Conservation (phyloP, 2,888 invertebrate genomes). For the Stenodema calcarata region DNA sequence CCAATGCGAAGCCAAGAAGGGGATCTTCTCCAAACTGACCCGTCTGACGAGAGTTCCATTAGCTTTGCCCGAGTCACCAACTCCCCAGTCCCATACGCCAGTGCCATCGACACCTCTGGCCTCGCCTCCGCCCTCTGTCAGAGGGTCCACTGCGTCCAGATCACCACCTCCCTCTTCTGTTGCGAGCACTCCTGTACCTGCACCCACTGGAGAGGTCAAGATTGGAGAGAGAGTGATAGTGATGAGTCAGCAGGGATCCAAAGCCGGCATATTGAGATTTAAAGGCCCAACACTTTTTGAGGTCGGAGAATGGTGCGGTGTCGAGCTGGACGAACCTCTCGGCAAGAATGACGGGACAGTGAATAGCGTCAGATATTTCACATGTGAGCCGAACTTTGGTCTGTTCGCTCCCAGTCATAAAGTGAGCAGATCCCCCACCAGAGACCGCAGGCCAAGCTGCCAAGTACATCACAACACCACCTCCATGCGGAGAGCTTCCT, state of each 20-base stretch:
- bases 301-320: conserved; percentile 92
- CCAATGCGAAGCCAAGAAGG: conserved; percentile 89
- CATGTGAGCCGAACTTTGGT: conserved; percentile 88
- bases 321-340: conserved; percentile 89
- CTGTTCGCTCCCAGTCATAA: conserved; percentile 92
- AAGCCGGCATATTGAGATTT: conserved; percentile 84
- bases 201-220: conserved; percentile 67
- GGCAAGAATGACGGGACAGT: conserved; percentile 98
- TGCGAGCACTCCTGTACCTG: conserved; percentile 47
- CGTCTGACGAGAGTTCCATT: conserved; percentile 77
- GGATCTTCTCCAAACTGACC: conserved; percentile 91
- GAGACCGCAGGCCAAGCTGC: conserved; percentile 71
- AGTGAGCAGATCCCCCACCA: conserved; percentile 82
- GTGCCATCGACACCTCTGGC: conserved; percentile 60
- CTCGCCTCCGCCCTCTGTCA: conserved; percentile 41
- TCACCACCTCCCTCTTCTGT: conserved; percentile 47
- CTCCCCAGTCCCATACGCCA: conserved; percentile 27
- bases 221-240: conserved; percentile 93
- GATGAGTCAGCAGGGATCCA: conserved; percentile 75
- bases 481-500: conserved; percentile 74
- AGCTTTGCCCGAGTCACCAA: conserved; percentile 58
- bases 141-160: conserved; percentile 24
- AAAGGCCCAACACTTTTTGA: conserved; percentile 91
- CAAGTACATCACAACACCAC: conserved; percentile 64
- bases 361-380: conserved; percentile 93